Evolutionary conservation across 2,797 vertebrate genomes (phyloP), one percentile per base, ranked within the genome.

Genomic region (Euthynnus affinis): DNA sequence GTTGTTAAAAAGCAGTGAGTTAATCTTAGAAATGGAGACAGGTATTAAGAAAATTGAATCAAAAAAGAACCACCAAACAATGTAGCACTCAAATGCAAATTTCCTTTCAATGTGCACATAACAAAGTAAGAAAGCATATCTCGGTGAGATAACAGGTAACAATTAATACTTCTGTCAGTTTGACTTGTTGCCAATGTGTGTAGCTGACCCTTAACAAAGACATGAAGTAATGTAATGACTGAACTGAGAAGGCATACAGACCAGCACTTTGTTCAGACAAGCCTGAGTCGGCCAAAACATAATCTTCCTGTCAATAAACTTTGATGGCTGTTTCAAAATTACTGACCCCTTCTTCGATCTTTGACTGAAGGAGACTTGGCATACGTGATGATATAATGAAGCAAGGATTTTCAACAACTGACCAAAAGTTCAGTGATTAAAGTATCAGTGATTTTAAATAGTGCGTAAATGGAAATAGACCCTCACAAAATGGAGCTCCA

Each of bases 401-500:
- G 20, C 3, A 23, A 32, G 29, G 29, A 23, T 46, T 46, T 71
- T 25, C n/a, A 65, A 10, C 25, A 53, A 42, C 5, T 2, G 13
- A 25, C n/a, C 12, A n/a, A 22, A 10, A 22, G 9, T 6, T 59
- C 40, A n/a, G 46, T 20, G 0, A 20, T 48, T 20, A 48, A 29
- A 23, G 2, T 10, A 44, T 14, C 6, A 32, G 5, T 23, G n/a
- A 53, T 58, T 27, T 59, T 14, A 23, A 59, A 49, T 55, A 17
- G 29, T 22, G 17, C 12, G 46, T 32, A 29, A 75, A 59, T 52
- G 18, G 27, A 76, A 64, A 23, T 27, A 73, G 71, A 25, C 40
- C 32, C 6, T 82, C 59, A 88, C 88, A 91, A 94, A 92, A 93
- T 93, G 91, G 89, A 86, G 87, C 72, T 71, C 18, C 0, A 0